Conservation (phyloP, 2,113 vertebrate species). For the Hassar affinis region DNA sequence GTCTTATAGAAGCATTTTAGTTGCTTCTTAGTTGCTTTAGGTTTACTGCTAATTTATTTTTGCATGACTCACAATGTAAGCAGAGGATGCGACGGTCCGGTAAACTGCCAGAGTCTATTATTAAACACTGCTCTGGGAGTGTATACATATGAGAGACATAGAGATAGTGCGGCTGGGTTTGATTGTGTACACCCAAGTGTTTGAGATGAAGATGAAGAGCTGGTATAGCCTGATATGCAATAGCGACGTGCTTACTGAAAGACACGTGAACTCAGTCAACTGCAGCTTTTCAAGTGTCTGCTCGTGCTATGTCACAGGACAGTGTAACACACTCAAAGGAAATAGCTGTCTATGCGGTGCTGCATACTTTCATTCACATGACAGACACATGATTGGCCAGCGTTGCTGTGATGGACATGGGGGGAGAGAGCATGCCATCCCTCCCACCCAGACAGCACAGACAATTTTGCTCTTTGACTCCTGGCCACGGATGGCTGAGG, state of each 20-base stretch:
- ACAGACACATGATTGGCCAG: neutral
- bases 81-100: neutral
- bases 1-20: neutral
- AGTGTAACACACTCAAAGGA: neutral
- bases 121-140: neutral
- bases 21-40: neutral
- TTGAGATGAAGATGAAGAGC: neutral
- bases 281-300: neutral
- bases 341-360: neutral
- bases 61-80: neutral
- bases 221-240: neutral
- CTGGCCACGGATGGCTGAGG: neutral
- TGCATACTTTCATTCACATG: neutral
- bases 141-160: neutral
- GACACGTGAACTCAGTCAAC: neutral
- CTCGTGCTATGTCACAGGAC: neutral
- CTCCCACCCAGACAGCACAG: neutral
- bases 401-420: neutral
- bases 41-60: neutral
- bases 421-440: neutral
- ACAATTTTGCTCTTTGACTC: neutral
- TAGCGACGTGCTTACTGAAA: neutral
- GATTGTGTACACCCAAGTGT: neutral
- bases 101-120: neutral
- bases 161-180: neutral